Conservation (phyloP, 1,140 invertebrate species). For the Panagrolaimus sp. region DNA sequence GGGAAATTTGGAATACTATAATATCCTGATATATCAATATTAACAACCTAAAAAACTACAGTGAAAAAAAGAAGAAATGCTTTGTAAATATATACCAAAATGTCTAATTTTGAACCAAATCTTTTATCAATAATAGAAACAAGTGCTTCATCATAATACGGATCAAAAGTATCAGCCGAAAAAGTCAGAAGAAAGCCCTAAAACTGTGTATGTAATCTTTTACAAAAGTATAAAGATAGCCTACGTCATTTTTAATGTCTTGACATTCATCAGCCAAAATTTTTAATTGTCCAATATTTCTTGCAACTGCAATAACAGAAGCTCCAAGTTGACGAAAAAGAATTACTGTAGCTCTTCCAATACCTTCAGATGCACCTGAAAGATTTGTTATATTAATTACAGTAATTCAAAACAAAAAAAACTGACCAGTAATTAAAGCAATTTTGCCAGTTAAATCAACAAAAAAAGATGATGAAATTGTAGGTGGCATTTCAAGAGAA, state of each 20-base stretch:
- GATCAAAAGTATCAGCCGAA: conserved; percentile 67
- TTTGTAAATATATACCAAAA: conserved; percentile 31
- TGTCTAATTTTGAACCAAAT: conserved; percentile 63
- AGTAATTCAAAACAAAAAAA: too few relatives aligned
- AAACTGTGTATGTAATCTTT: too few relatives aligned
- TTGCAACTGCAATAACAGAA: conserved; percentile 68
- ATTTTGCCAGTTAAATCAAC: too few relatives aligned
- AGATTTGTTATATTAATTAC: too few relatives aligned
- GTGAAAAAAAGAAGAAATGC: not conserved
- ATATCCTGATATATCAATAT: conserved; percentile 78
- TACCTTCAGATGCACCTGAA: conserved; percentile 74
- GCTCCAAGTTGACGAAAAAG: conserved; percentile 71
- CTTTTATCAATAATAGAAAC: conserved; percentile 40
- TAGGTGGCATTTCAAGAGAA: too few relatives aligned
- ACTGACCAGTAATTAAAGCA: too few relatives aligned
- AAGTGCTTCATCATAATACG: conserved; percentile 59
- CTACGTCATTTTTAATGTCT: not conserved
- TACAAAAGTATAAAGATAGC: too few relatives aligned
- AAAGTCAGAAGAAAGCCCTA: conserved; percentile 29
- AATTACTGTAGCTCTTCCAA: conserved; percentile 72
- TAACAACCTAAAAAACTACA: conserved; percentile 67
- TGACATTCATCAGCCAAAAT: conserved; percentile 27
- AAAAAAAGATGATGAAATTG: too few relatives aligned
- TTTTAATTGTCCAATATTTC: conserved; percentile 68
- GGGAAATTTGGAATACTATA: too few relatives aligned